Conservation (phyloP, 2,113 vertebrate species). For the Apeltes quadracus region DNA sequence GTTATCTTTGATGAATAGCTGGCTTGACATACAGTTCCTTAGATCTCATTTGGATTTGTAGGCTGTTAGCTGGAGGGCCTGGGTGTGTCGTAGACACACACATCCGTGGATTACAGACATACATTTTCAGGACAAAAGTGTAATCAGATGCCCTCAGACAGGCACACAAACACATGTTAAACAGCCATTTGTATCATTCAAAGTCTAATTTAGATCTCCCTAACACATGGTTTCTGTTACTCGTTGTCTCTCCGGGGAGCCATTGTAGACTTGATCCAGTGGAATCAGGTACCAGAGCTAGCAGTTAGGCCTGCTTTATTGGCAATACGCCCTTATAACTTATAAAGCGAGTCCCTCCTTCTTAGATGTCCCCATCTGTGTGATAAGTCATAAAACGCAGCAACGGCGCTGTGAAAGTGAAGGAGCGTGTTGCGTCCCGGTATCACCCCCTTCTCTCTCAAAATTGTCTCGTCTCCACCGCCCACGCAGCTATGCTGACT, state of each 20-base stretch:
- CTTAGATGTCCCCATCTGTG: constrained; percentile 42
- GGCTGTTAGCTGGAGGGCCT: constrained; percentile 54
- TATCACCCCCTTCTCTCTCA: constrained; percentile 24
- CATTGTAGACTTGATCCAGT: constrained; percentile 2
- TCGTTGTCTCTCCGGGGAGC: not conserved
- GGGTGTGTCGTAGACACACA: constrained; percentile 22
- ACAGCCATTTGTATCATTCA: constrained; percentile 50
- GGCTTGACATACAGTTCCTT: constrained; percentile 63
- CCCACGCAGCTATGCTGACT: constrained; percentile 63
- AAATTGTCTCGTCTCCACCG: constrained; percentile 44
- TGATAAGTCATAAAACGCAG: constrained; percentile 52
- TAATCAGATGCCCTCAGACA: constrained; percentile 37
- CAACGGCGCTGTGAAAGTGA: constrained; percentile 36
- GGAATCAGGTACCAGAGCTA: not conserved
- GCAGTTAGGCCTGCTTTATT: constrained; percentile 19
- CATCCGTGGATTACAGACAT: constrained; percentile 4
- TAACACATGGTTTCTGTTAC: not conserved
- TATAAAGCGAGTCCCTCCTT: constrained; percentile 48
- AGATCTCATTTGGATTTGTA: constrained; percentile 69
- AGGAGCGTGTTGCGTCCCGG: constrained; percentile 22
- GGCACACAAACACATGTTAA: constrained; percentile 51
- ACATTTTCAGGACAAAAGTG: constrained; percentile 25
- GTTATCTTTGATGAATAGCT: constrained; percentile 67
- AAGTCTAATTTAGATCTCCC: constrained; percentile 57
- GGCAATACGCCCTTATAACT: constrained; percentile 47